These are phyloP conservation scores for Sebastiscus tertius DNA, from an alignment of 2,797 vertebrate species.

Conservation along the genomic window DNA sequence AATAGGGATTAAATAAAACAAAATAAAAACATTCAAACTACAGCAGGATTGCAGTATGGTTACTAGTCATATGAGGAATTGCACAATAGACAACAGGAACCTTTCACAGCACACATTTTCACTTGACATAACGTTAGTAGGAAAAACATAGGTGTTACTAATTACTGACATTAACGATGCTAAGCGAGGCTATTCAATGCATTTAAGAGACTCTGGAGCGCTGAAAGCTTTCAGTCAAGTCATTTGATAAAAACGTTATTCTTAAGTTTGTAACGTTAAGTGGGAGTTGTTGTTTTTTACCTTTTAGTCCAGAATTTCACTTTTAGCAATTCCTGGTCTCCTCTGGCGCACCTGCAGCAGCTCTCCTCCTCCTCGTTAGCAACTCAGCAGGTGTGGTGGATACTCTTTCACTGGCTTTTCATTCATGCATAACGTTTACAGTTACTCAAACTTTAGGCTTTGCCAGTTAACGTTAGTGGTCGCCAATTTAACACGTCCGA, in stretches of 20 bases:
- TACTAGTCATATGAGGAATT: too few relatives aligned
- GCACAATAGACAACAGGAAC: not conserved
- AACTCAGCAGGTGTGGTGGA: accelerated
- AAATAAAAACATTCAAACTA: not conserved
- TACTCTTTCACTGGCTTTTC: not conserved
- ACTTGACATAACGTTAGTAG: not conserved
- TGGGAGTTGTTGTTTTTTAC: not conserved
- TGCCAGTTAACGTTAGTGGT: not conserved
- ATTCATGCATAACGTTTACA: not conserved
- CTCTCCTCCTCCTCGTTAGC: not conserved
- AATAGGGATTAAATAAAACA: not conserved
- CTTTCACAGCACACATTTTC: not conserved
- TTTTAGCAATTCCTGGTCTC: not conserved
- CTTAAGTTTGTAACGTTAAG: not conserved
- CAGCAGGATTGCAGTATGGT: too few relatives aligned
- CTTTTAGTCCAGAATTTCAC: accelerated
- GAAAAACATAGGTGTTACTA: not conserved
- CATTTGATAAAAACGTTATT: not conserved
- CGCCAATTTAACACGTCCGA: not conserved
- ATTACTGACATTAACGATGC: too few relatives aligned
- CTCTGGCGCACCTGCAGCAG: accelerated
- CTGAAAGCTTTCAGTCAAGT: not conserved
- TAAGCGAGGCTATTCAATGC: not conserved
- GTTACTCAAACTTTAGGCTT: not conserved
- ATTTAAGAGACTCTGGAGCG: not conserved